phyloP scores from a whole-genome alignment of 2,113 vertebrate species.

The Sylvia atricapilla region DNA sequence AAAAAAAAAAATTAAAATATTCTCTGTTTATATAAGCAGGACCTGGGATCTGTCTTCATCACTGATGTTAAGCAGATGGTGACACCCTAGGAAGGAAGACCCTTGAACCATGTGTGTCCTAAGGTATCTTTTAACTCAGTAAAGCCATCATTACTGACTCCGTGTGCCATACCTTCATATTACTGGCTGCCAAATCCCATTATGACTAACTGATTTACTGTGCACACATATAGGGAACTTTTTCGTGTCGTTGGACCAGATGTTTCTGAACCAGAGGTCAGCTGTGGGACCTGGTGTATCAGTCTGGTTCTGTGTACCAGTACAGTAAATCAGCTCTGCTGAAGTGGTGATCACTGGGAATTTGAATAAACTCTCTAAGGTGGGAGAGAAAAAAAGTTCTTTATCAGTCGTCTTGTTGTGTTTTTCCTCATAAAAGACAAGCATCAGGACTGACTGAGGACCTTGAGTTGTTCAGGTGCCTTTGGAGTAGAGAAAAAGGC shows the following conservation, averaged over 20 bases:
- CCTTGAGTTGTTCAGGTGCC: neutral
- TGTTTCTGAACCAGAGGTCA: conserved; percentile 28
- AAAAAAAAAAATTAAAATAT: neutral
- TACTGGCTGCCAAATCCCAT: neutral
- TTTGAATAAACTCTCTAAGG: neutral
- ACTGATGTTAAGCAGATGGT: neutral
- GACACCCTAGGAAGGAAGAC: conserved; percentile 21
- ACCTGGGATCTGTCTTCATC: neutral
- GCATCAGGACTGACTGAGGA: neutral
- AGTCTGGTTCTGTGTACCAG: neutral
- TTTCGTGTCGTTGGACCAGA: neutral
- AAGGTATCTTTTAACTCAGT: neutral
- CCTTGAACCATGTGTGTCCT: neutral
- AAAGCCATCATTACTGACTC: neutral
- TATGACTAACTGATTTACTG: conserved; percentile 14
- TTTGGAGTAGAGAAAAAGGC: neutral
- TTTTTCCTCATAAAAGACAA: neutral
- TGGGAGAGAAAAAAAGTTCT: neutral
- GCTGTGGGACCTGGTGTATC: neutral
- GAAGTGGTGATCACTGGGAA: neutral
- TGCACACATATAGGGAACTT: neutral
- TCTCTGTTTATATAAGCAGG: neutral
- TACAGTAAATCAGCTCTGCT: neutral
- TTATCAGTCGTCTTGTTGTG: neutral
- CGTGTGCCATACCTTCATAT: neutral